phyloP scores from a whole-genome alignment of 1,140 invertebrate species.

The Sipha flava region DNA sequence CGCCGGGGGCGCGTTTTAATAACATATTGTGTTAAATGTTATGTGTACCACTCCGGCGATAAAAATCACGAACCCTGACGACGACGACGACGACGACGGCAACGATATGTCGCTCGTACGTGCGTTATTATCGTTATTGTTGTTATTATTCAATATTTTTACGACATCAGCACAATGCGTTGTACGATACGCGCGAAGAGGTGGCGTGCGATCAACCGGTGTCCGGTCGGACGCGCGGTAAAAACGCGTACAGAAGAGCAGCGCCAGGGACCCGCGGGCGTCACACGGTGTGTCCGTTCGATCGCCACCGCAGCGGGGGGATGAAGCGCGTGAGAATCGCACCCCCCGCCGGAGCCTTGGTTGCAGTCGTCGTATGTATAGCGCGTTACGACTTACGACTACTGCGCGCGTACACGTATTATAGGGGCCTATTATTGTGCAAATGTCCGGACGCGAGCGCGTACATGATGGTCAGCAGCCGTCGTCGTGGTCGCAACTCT shows the following conservation, averaged over 20 bases:
- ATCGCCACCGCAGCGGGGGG: neutral
- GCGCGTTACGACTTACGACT: too few species aligned
- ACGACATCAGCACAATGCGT: too few species aligned
- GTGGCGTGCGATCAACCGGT: neutral
- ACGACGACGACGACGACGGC: too few species aligned
- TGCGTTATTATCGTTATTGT: neutral
- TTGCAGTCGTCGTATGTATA: too few species aligned
- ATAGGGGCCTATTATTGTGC: slow-evolving; percentile 28
- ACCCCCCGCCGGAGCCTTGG: neutral
- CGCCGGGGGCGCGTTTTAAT: too few species aligned
- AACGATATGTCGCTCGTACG: neutral
- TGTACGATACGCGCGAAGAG: too few species aligned
- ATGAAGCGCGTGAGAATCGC: neutral
- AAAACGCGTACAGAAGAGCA: neutral
- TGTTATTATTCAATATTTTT: too few species aligned
- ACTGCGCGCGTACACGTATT: too few species aligned
- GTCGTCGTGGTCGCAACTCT: slow-evolving; percentile 16
- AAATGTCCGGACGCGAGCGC: slow-evolving; percentile 9
- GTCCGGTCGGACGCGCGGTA: neutral
- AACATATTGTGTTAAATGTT: too few species aligned
- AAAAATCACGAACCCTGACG: neutral
- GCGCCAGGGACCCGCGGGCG: too few species aligned
- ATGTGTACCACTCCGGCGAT: too few species aligned
- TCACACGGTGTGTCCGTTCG: neutral
- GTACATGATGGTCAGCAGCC: slow-evolving; percentile 3